phyloP scores from a whole-genome alignment of 2,797 vertebrate species.

The Hippoglossus hippoglossus region DNA sequence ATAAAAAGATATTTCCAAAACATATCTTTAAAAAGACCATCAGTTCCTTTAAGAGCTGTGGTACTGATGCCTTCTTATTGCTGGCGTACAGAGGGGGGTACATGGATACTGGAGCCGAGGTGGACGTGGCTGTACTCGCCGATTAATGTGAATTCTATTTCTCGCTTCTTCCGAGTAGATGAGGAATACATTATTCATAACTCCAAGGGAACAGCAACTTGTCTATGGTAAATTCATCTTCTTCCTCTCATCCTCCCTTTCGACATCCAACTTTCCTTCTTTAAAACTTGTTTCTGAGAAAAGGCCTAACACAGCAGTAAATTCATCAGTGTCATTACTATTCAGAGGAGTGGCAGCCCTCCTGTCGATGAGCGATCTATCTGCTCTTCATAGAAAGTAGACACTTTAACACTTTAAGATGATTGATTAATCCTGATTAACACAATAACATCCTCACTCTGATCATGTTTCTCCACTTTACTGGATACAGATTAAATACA shows the following conservation, averaged over 20 bases:
- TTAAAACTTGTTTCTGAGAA: conserved; percentile 75
- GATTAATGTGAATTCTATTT: conserved; percentile 84
- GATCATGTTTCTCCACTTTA: too few species aligned
- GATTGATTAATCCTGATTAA: too few species aligned
- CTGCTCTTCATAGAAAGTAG: conserved; percentile 48
- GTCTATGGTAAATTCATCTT: conserved; percentile 82
- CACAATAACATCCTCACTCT: too few species aligned
- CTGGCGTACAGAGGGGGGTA: conserved; percentile 27
- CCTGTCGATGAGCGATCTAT: conserved; percentile 61
- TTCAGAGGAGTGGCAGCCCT: conserved; percentile 35
- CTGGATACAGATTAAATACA: too few species aligned
- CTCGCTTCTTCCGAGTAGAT: conserved; percentile 80
- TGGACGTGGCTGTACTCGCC: conserved; percentile 71
- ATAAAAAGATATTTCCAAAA: conserved; percentile 50
- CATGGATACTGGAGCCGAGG: conserved; percentile 61
- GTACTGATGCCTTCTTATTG: conserved; percentile 51
- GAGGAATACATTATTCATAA: conserved; percentile 86
- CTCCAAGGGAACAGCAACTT: conserved; percentile 80
- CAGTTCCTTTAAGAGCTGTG: conserved; percentile 56
- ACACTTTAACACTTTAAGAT: conserved; percentile 33
- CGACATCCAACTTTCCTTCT: conserved; percentile 59
- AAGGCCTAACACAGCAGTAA: conserved; percentile 79
- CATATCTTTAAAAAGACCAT: conserved; percentile 74
- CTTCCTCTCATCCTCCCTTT: conserved; percentile 57
- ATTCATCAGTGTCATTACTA: conserved; percentile 76